A percentile compares a stretch with the other conserved stretches of the same genome.
These are phyloP conservation scores for Protosalanx chinensis DNA, from an alignment of 2,797 vertebrate species.

Conservation along the genomic window DNA sequence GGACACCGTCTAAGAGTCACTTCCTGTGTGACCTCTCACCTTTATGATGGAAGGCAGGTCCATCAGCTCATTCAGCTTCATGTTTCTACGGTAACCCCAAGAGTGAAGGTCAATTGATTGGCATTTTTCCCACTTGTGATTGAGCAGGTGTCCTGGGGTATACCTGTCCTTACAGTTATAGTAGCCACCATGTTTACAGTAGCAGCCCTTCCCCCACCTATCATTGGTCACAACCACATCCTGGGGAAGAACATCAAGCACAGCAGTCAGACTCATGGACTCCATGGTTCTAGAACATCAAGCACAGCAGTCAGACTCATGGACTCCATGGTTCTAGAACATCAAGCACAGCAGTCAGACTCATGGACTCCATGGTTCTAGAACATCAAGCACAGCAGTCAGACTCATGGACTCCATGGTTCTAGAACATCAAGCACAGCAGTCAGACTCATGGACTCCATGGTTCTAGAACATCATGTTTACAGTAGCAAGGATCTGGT, in stretches of 20 bases:
- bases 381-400: too few species aligned
- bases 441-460: too few species aligned
- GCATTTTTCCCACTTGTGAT: constrained; percentile 92
- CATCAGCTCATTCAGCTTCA: constrained; percentile 70
- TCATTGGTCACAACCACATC: constrained; percentile 86
- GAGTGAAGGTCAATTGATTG: constrained; percentile 77
- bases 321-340: too few species aligned
- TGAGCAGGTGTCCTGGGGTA: constrained; percentile 43
- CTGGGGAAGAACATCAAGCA: constrained; percentile 50
- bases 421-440: too few species aligned
- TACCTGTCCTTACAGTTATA: constrained; percentile 85
- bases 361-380: too few species aligned
- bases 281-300: too few species aligned
- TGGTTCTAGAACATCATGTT: too few species aligned
- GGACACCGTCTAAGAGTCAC: neutral
- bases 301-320: too few species aligned
- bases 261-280: neutral
- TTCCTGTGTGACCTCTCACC: constrained; percentile 36
- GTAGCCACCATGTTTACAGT: constrained; percentile 85
- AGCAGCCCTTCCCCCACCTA: constrained; percentile 80
- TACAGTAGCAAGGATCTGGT: too few species aligned
- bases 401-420: too few species aligned
- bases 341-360: too few species aligned
- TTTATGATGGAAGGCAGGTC: constrained; percentile 68
- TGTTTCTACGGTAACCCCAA: constrained; percentile 85